Evolutionary conservation across 92 coral and sea anemone genomes (phyloP), one percentile per base, ranked within the genome.

Genomic region (Galaxea fascicularis): DNA sequence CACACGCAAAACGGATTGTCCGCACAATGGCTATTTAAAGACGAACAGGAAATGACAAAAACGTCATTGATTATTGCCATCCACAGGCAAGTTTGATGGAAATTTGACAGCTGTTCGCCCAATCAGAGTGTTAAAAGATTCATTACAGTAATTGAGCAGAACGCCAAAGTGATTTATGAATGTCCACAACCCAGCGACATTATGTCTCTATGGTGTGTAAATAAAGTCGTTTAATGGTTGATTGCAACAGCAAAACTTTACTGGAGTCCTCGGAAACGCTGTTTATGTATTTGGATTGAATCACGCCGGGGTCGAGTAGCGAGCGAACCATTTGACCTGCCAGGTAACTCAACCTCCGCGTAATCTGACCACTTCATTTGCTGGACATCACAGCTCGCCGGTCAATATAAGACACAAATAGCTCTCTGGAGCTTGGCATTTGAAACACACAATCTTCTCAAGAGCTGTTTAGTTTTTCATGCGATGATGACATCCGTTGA

Each of bases 191-290:
- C 82, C 82, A 89, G 95, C 85, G 98, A 71, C 98, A 75, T 80
- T 75, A 82, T 77, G 98, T 92, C 98, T 94, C 90, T 90, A 76
- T 80, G 95, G 87, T 85, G 90, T 91, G 87, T 88, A 89, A 89
- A 92, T 94, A 94, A 92, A 94, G 89, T 69, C 90, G 78, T 69
- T 88, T 94, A 92, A 89, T 94, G 93, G 92, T 85, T 87, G 98
- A 94, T 92, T 84, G 89, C 95, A 91, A 71, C 86, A 51, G 90
- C 78, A 88, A 91, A 91, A 88, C 95, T 83, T 51, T 82, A 54
- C 73, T 44, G 58, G 70, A 14, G 70, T 41, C 26, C 78, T 56
- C 65, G 56, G 71, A 24, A 24, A 58, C 57, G 69, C 78, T 71
- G 78, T 71, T 56, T 82, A 70, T 66, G 51, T 65, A 75, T 51